phyloP scores from a whole-genome alignment of 2,888 invertebrate genomes.

The Ctena decussata region DNA sequence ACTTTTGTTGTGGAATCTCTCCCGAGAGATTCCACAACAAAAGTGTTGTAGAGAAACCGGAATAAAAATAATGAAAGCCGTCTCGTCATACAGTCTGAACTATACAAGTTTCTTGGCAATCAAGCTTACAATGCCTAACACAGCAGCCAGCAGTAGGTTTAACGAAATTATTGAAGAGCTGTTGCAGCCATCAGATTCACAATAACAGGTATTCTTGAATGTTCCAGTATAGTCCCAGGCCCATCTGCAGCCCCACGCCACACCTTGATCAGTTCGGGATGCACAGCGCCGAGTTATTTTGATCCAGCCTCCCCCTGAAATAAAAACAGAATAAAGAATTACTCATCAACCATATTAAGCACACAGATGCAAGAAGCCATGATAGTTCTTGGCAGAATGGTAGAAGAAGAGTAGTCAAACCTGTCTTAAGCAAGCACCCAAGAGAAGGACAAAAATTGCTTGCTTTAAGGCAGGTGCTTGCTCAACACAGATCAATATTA shows the following conservation, averaged over 20 bases:
- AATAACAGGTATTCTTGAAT: conserved; percentile 99
- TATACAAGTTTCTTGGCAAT: conserved; percentile 16
- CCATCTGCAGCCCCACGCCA: conserved; percentile 99
- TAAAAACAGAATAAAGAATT: not conserved
- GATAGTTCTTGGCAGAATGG: too few relatives aligned
- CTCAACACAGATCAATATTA: too few relatives aligned
- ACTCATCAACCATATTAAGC: too few relatives aligned
- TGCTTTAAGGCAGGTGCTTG: too few relatives aligned
- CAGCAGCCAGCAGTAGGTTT: conserved; percentile 44
- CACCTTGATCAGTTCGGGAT: conserved; percentile 88
- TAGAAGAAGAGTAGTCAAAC: too few relatives aligned
- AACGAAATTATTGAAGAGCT: conserved; percentile 48
- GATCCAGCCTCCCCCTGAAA: conserved; percentile 86
- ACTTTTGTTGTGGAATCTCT: too few relatives aligned
- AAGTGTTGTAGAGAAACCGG: too few relatives aligned
- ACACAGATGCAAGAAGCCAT: too few relatives aligned
- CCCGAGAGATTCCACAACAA: too few relatives aligned
- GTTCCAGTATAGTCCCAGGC: conserved; percentile 96
- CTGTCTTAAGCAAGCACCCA: too few relatives aligned
- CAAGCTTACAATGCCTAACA: conserved; percentile 29
- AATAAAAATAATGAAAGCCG: too few relatives aligned
- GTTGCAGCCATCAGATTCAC: conserved; percentile 96
- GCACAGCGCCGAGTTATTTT: conserved; percentile 86
- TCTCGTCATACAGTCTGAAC: not conserved
- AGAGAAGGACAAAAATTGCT: too few relatives aligned